A percentile compares a stretch with the other conserved stretches of the same genome.
Evolutionary conservation across 2,113 vertebrate genomes (phyloP).

Genomic region (Vidua macroura): DNA sequence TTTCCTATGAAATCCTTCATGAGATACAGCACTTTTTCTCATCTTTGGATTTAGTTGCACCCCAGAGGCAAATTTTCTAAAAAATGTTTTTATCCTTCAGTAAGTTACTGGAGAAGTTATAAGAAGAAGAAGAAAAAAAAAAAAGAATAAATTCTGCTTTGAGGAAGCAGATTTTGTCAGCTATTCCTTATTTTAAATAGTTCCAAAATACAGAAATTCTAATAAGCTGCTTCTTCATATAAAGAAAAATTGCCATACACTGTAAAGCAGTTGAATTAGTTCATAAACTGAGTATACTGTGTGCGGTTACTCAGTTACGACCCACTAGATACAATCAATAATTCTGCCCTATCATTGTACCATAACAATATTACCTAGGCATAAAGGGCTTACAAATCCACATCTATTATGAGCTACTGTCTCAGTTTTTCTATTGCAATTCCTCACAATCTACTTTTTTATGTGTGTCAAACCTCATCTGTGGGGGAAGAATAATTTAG

Average conservation of each 20-base stretch:
- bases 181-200: not conserved
- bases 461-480: constrained; percentile 41
- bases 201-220: not conserved
- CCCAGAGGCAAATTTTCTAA: not conserved
- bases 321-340: constrained; percentile 34
- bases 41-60: not conserved
- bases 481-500: constrained; percentile 61
- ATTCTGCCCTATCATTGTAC: constrained; percentile 1
- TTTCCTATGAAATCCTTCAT: not conserved
- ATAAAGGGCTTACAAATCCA: constrained; percentile 21
- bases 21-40: not conserved
- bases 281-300: constrained; percentile 2
- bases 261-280: constrained; percentile 28
- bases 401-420: constrained; percentile 3
- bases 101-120: not conserved
- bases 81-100: not conserved
- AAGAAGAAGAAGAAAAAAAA: not conserved
- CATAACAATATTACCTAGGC: not conserved
- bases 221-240: not conserved
- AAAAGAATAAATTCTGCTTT: not conserved
- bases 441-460: constrained; percentile 7
- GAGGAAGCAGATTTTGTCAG: not conserved
- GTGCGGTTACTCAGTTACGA: not conserved
- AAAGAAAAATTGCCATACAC: not conserved
- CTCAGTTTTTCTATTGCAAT: not conserved